phyloP scores from a whole-genome alignment of 64 coral and sea anemone species.

The Cladopsammia gracilis region DNA sequence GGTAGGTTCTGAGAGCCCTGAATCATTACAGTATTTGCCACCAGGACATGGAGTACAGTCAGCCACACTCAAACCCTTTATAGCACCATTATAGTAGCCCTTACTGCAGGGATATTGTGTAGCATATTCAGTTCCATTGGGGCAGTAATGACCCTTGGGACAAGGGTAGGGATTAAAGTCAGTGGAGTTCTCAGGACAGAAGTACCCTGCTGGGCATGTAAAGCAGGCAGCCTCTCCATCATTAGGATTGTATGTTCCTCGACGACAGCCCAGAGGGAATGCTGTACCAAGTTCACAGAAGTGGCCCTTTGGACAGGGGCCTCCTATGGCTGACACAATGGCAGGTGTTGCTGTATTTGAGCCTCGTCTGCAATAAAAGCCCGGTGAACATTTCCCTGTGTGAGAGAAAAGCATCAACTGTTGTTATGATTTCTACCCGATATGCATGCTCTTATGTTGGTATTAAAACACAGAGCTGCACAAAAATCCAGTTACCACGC shows the following conservation, averaged over 20 bases:
- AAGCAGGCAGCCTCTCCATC: slow-evolving; percentile 94
- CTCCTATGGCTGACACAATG: slow-evolving; percentile 72
- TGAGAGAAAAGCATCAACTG: background rate
- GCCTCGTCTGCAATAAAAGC: slow-evolving; percentile 91
- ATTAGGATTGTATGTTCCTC: slow-evolving; percentile 96
- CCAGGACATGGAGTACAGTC: slow-evolving; percentile 90
- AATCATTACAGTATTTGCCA: slow-evolving; percentile 85
- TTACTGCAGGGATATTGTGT: slow-evolving; percentile 92
- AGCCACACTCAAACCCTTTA: slow-evolving; percentile 58
- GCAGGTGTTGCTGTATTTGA: slow-evolving; percentile 89
- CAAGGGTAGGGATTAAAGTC: slow-evolving; percentile 72
- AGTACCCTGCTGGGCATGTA: slow-evolving; percentile 86
- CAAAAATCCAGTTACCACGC: too few species aligned
- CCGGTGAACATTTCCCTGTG: slow-evolving; percentile 81
- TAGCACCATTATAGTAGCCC: slow-evolving; percentile 92
- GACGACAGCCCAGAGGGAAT: slow-evolving; percentile 78
- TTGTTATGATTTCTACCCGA: too few species aligned
- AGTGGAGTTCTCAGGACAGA: slow-evolving; percentile 87
- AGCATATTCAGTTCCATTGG: slow-evolving; percentile 82
- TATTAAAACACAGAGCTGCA: too few species aligned
- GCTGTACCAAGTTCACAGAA: slow-evolving; percentile 92
- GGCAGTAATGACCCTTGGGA: slow-evolving; percentile 94
- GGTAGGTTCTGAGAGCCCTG: slow-evolving; percentile 86
- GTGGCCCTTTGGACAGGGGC: slow-evolving; percentile 89
- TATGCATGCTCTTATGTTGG: too few species aligned